Evolutionary conservation across 2,888 invertebrate species (phyloP).

Genomic region (Ectobius pallidus): DNA sequence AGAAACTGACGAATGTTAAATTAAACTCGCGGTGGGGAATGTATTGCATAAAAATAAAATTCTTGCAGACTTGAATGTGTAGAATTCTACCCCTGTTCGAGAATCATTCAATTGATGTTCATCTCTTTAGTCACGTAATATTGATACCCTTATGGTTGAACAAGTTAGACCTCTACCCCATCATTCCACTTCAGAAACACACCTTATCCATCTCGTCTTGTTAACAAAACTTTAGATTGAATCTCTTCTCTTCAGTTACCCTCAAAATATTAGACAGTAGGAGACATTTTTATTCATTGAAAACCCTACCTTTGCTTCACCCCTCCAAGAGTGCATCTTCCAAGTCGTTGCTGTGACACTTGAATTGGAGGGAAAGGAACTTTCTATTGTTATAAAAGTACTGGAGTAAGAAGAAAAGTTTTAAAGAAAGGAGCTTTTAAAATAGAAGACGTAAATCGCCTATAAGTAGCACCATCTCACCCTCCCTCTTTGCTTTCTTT

Average conservation of each 20-base stretch:
- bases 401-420: conserved; percentile 17
- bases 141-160: too few relatives aligned
- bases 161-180: too few relatives aligned
- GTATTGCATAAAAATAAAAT: too few relatives aligned
- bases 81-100: too few relatives aligned
- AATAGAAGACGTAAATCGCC: conserved; percentile 31
- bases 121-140: too few relatives aligned
- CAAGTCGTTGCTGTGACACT: conserved; percentile 29
- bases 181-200: too few relatives aligned
- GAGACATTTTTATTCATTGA: background rate
- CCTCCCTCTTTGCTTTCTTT: background rate
- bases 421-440: conserved; percentile 29
- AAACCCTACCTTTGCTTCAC: background rate
- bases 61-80: too few relatives aligned
- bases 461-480: conserved; percentile 22
- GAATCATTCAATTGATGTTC: too few relatives aligned
- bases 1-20: too few relatives aligned
- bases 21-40: too few relatives aligned
- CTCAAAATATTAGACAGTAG: background rate
- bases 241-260: background rate
- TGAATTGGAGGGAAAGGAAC: conserved; percentile 23
- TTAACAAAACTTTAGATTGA: conserved; percentile 12
- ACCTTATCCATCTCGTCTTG: conserved; percentile 17
- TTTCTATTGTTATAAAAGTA: conserved; percentile 32
- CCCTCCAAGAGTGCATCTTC: conserved; percentile 8